phyloP scores from a whole-genome alignment of 2,113 vertebrate species.

The Anarhynchus alexandrinus region DNA sequence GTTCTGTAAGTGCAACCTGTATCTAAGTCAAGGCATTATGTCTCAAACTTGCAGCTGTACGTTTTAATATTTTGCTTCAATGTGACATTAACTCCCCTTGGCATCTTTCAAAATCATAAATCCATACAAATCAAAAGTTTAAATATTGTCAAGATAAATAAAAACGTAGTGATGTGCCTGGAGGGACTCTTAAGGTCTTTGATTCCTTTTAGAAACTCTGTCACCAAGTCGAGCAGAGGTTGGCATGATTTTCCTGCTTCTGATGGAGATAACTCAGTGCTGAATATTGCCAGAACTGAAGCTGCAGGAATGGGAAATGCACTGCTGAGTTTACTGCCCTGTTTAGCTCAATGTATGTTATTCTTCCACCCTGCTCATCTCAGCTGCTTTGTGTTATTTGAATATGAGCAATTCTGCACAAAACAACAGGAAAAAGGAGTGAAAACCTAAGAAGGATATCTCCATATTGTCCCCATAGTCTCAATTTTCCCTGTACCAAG shows the following conservation, averaged over 20 bases:
- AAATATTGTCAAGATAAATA: slow-evolving; percentile 52
- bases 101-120: slow-evolving; percentile 49
- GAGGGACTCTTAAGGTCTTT: not conserved
- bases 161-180: not conserved
- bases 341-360: not conserved
- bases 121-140: slow-evolving; percentile 49
- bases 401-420: not conserved
- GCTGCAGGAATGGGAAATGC: not conserved
- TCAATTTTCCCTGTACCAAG: not conserved
- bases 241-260: not conserved
- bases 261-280: not conserved
- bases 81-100: slow-evolving; percentile 45
- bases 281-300: not conserved
- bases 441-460: not conserved
- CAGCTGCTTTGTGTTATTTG: not conserved
- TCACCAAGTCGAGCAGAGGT: not conserved
- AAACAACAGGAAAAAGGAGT: not conserved
- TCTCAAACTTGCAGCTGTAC: not conserved
- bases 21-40: slow-evolving; percentile 8
- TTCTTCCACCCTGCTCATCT: not conserved
- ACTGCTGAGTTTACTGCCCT: not conserved
- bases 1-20: slow-evolving; percentile 47
- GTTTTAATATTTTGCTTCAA: slow-evolving; percentile 19
- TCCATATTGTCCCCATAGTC: not conserved
- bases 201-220: not conserved